A percentile compares a stretch with the other conserved stretches of the same genome.
Conservation (phyloP, 2,113 vertebrate genomes). For the Passer domesticus region DNA sequence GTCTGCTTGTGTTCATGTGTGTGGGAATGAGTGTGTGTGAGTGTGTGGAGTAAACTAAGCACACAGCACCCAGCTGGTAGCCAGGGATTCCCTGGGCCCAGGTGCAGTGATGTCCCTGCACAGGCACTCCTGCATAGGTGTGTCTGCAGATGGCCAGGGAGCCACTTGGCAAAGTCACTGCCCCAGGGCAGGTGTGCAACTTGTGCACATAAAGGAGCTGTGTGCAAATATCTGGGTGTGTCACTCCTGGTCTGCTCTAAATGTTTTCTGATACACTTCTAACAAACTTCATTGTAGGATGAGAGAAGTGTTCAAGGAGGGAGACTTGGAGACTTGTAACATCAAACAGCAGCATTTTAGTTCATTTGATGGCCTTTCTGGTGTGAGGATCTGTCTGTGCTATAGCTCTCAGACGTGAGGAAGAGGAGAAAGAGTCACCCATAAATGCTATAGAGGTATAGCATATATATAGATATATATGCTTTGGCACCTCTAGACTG, state of each 20-base stretch:
- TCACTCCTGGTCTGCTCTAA: not conserved
- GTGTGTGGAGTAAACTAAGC: not conserved
- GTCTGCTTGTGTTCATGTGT: not conserved
- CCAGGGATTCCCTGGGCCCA: not conserved
- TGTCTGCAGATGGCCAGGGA: not conserved
- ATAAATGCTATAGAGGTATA: not conserved
- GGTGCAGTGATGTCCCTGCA: not conserved
- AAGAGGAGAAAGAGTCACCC: not conserved
- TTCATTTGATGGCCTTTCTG: not conserved
- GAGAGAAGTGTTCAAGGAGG: not conserved
- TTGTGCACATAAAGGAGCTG: not conserved
- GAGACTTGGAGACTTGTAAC: not conserved
- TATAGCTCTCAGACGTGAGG: not conserved
- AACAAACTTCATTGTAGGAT: not conserved
- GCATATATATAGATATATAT: not conserved
- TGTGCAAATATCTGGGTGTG: not conserved
- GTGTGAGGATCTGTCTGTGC: not conserved
- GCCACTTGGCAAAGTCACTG: rapidly evolving
- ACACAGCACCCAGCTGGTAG: not conserved
- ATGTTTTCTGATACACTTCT: not conserved
- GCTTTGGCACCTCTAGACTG: not conserved
- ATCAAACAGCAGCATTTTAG: not conserved
- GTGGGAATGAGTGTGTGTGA: not conserved
- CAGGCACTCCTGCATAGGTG: not conserved
- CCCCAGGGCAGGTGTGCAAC: not conserved